Evolutionary conservation across 2,113 vertebrate genomes (phyloP), one percentile per base, ranked within the genome.

Genomic region (Erinaceus europaeus): DNA sequence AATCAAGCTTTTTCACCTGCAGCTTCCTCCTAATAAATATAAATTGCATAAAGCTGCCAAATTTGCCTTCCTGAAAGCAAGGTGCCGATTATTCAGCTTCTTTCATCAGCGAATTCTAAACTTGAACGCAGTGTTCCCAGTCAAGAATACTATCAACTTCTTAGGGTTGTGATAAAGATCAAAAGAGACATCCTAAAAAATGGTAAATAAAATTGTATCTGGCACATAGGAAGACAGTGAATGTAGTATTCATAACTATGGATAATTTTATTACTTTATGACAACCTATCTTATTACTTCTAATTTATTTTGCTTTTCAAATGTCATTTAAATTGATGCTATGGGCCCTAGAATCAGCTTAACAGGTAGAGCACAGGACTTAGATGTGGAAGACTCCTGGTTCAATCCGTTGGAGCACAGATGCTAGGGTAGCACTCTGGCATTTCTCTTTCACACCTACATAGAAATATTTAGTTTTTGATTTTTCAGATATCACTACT

Each of bases 261-360:
- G 40, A 5, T 74, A 69, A 84, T 84, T 57, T 44, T 36, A 82
- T 81, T 68, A 75, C 74, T 52, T 76, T 69, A 21, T 89, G 55
- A 83, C 90, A 38, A 72, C 71, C 78, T 36, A 55, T 79, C 92
- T 88, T 94, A 83, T 88, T 62, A 87, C 48, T 77, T 89, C 27
- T 61, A 36, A 69, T 77, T 53, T 20, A 18, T 80, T 92, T 80
- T 76, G 9, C 25, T 53, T 84, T 91, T 65, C 44, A 74, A 71
- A 29, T 59, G 8, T 18, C 9, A 57, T 68, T 88, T 82, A 57
- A 72, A 68, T 91, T 69, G 90, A 79, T 89, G 62, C 15, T 72
- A 44, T 72, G n/a, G n/a, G n/a, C n/a, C n/a, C n/a, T n/a, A n/a
- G n/a, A n/a, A n/a, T n/a, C n/a, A n/a, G n/a, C n/a, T n/a, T n/a